Base-by-base conservation (phyloP, 1,140 invertebrate genomes). In the Trichoplusia ni region DNA sequence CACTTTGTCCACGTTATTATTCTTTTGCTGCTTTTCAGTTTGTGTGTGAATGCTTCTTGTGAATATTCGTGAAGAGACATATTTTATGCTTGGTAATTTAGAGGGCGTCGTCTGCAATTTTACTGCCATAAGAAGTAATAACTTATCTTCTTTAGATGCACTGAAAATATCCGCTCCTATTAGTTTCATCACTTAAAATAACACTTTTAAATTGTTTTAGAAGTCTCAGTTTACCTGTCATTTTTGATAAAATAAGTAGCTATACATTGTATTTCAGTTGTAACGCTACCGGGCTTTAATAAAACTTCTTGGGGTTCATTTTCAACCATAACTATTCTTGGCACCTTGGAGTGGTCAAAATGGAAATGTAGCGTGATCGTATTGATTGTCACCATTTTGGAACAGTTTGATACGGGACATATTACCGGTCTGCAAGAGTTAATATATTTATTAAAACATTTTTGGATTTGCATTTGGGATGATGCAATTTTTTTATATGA, bases 291-390 rank as follows among this genome's bases (percentile, higher is more conserved):
- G 19, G 18, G 25, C 35, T 60, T 66, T 4, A 69, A 11, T 1
- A 38, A 21, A 35, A 67, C 29, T 16, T 64, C 44, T 29, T 67
- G 56, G 13, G 40, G 14, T 31, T 29, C 58, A 7, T 6, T 23
- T 16, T 40, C 14, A 14, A 33, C 38, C 8, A 65, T 13, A 18
- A 18, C 16, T 14, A 58, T 47, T 31, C 29, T 64, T 16, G 64
- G 58, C 13, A 72, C 44, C 38, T 70, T 69, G n/a, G 69, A 67
- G 38, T 75, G 73, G 14, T 75, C 73, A 19, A 72, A 75, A 9
- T 47, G 25, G 23, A 75, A 72, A 56, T 75, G 73, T 16, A 49
- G 38, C 25, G 64, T 13, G 1, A 72, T 42, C 11, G 69, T 69
- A n/a, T 67, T 53, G 5, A 65, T 42, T 6, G 67, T 67, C 16